Conservation (phyloP, 2,113 vertebrate genomes). For the Prionailurus viverrinus region DNA sequence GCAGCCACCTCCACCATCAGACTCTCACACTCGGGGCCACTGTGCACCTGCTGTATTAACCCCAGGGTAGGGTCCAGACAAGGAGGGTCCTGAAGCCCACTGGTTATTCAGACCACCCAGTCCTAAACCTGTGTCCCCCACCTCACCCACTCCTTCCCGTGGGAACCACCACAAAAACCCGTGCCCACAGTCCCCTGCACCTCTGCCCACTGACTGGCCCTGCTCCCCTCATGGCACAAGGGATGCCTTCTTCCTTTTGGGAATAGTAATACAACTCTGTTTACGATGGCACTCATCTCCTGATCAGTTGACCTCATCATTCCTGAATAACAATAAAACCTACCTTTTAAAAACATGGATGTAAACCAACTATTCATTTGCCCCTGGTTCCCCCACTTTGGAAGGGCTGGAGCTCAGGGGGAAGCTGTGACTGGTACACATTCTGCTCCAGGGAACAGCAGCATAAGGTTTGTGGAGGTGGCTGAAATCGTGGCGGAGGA, state of each 20-base stretch:
- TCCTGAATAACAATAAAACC: not conserved
- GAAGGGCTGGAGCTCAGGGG: not conserved
- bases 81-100: not conserved
- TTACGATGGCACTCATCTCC: not conserved
- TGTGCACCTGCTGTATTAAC: not conserved
- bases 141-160: not conserved
- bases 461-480: not conserved
- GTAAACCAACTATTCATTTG: not conserved
- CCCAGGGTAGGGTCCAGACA: not conserved
- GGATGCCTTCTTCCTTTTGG: not conserved
- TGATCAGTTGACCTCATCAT: not conserved
- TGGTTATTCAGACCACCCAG: not conserved
- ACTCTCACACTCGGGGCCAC: not conserved
- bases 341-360: not conserved
- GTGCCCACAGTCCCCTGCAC: too few relatives aligned
- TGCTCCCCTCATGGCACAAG: not conserved
- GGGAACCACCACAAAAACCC: not conserved
- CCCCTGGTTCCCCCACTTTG: not conserved
- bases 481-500: not conserved
- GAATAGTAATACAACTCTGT: not conserved
- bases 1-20: not conserved
- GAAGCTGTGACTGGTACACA: not conserved
- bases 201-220: not conserved
- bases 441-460: not conserved
- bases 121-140: accelerated